Evolutionary conservation across 2,888 invertebrate species (phyloP).

Genomic region (Lissocephala sabroskyi): DNA sequence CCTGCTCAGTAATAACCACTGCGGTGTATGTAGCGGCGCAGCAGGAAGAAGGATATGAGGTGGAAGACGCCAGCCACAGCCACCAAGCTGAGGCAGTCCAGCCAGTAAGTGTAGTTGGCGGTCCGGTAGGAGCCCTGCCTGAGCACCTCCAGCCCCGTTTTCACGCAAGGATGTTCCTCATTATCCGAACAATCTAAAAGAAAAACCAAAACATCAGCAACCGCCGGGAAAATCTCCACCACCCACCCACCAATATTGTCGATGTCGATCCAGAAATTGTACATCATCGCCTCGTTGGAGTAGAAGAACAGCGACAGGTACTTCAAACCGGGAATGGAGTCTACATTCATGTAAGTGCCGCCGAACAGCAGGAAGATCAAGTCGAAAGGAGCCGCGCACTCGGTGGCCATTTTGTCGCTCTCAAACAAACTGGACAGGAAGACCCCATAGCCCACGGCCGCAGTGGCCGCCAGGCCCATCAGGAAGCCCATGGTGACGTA

Average conservation of each 20-base stretch:
- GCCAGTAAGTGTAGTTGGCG: constrained; percentile 59
- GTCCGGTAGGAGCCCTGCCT: constrained; percentile 73
- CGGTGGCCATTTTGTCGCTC: constrained; percentile 83
- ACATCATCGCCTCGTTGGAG: constrained; percentile 80
- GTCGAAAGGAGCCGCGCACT: constrained; percentile 82
- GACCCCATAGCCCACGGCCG: constrained; percentile 89
- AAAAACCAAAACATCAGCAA: constrained; percentile 14
- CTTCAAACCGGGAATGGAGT: constrained; percentile 77
- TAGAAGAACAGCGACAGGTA: constrained; percentile 83
- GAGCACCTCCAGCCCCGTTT: constrained; percentile 78
- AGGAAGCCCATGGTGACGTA: constrained; percentile 78
- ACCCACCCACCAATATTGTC: constrained; percentile 75
- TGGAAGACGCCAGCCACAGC: constrained; percentile 69
- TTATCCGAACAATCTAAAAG: constrained; percentile 77
- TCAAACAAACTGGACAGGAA: constrained; percentile 79
- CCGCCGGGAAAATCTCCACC: too few relatives aligned
- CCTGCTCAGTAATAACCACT: constrained; percentile 73
- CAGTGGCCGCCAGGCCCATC: constrained; percentile 77
- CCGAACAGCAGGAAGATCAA: constrained; percentile 81
- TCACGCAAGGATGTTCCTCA: constrained; percentile 77
- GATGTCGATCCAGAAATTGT: constrained; percentile 80
- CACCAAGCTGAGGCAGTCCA: constrained; percentile 71
- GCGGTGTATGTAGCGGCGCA: constrained; percentile 70
- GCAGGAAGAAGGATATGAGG: constrained; percentile 68
- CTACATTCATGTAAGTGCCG: constrained; percentile 81